Conservation (phyloP, 92 coral and sea anemone species). For the Bergia sp. region DNA sequence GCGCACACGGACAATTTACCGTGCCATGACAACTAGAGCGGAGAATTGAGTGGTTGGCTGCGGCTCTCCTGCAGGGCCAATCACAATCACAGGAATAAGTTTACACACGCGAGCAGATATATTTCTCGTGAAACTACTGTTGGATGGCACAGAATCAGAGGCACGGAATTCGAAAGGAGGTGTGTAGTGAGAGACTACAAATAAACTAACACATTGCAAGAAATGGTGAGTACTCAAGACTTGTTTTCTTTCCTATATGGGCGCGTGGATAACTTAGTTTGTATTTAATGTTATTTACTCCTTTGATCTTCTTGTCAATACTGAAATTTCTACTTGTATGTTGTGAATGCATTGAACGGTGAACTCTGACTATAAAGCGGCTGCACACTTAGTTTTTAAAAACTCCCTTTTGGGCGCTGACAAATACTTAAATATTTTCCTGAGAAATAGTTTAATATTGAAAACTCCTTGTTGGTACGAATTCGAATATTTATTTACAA, state of each 20-base stretch:
- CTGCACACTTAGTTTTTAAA: not conserved
- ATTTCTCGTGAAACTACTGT: not conserved
- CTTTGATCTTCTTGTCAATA: not conserved
- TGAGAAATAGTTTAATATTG: not conserved
- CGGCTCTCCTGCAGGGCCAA: not conserved
- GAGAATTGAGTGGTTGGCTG: slow-evolving; percentile 18
- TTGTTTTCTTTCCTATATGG: not conserved
- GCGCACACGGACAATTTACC: not conserved
- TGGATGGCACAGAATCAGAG: not conserved
- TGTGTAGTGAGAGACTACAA: not conserved
- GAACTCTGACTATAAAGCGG: not conserved
- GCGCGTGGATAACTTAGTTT: not conserved
- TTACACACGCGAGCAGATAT: not conserved
- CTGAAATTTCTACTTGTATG: no score
- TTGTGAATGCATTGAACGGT: no score
- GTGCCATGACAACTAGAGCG: slow-evolving; percentile 25
- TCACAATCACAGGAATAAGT: not conserved
- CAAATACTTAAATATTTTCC: no score
- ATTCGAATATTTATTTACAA: not conserved
- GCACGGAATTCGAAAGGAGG: not conserved
- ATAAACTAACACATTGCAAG: not conserved
- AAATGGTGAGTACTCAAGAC: not conserved
- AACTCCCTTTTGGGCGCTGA: not conserved
- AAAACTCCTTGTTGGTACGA: not conserved
- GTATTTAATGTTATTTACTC: not conserved